Evolutionary conservation across 2,797 vertebrate species (phyloP).

Genomic region (Siniperca undulata): DNA sequence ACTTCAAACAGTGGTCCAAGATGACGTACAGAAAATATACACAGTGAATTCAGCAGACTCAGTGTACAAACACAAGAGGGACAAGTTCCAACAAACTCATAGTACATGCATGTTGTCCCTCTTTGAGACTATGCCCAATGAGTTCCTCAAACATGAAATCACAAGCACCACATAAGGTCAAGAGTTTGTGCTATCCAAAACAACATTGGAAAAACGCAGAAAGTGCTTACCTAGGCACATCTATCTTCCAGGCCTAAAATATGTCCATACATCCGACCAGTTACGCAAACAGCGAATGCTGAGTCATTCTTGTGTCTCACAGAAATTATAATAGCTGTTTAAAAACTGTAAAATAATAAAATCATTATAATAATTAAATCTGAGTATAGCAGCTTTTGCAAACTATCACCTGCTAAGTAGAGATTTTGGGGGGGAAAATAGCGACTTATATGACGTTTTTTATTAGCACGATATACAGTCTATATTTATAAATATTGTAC

Average conservation of each 20-base stretch:
- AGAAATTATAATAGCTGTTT: neutral
- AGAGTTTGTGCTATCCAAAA: slow-evolving; percentile 36
- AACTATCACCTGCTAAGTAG: neutral
- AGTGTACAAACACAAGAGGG: slow-evolving; percentile 46
- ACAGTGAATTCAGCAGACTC: slow-evolving; percentile 36
- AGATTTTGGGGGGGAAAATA: neutral
- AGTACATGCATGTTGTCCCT: slow-evolving; percentile 31
- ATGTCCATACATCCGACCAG: neutral
- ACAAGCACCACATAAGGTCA: slow-evolving; percentile 60
- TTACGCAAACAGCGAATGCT: slow-evolving; percentile 11
- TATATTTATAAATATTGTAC: neutral
- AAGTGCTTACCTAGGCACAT: slow-evolving; percentile 58
- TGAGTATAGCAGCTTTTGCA: neutral
- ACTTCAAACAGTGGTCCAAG: slow-evolving; percentile 33
- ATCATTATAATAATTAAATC: neutral
- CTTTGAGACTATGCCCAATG: slow-evolving; percentile 8
- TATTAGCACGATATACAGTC: neutral
- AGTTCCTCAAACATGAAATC: slow-evolving; percentile 74
- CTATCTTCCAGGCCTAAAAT: slow-evolving; percentile 23
- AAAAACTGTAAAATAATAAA: neutral
- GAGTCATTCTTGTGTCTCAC: slow-evolving; percentile 1
- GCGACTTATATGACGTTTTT: neutral
- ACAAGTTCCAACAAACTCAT: slow-evolving; percentile 44
- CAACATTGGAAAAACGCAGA: slow-evolving; percentile 45
- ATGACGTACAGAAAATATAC: slow-evolving; percentile 28